A percentile compares a stretch with the other conserved stretches of the same genome.
phyloP scores from a whole-genome alignment of 2,888 invertebrate species.

The Ethmia dodecea region DNA sequence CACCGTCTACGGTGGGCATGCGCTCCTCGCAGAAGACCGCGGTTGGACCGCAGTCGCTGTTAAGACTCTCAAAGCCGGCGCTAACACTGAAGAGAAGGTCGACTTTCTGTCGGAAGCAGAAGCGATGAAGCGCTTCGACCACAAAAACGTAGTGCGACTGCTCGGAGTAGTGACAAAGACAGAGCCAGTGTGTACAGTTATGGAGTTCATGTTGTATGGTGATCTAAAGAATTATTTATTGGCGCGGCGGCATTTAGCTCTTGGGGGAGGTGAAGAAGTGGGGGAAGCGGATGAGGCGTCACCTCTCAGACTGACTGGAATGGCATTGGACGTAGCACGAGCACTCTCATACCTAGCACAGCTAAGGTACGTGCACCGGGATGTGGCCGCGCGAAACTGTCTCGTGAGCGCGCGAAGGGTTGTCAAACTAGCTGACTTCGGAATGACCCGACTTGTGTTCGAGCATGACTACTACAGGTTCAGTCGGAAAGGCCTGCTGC shows the following conservation, averaged over 20 bases:
- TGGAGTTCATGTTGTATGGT: constrained; percentile 97
- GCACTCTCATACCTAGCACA: constrained; percentile 91
- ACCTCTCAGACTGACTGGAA: constrained; percentile 86
- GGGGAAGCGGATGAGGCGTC: constrained; percentile 88
- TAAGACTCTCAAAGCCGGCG: constrained; percentile 91
- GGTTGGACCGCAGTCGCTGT: constrained; percentile 93
- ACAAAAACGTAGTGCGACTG: constrained; percentile 91
- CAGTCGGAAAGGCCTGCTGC: constrained; percentile 90
- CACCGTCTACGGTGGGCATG: constrained; percentile 94
- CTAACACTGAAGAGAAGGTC: constrained; percentile 89
- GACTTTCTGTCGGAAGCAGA: constrained; percentile 96
- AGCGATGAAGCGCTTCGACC: constrained; percentile 95
- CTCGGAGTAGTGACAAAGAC: constrained; percentile 91
- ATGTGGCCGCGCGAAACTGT: constrained; percentile 89
- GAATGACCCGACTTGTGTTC: constrained; percentile 92
- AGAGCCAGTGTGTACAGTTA: constrained; percentile 93
- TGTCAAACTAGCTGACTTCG: constrained; percentile 92
- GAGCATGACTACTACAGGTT: constrained; percentile 94
- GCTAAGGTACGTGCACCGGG: constrained; percentile 92
- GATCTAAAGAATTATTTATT: constrained; percentile 93
- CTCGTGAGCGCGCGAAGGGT: constrained; percentile 84
- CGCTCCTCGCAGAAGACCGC: constrained; percentile 74
- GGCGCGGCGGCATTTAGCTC: constrained; percentile 89
- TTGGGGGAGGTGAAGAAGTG: constrained; percentile 82
- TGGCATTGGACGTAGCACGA: constrained; percentile 92